Conservation (phyloP, 2,797 vertebrate species). For the Oceanodroma leucorhoa region DNA sequence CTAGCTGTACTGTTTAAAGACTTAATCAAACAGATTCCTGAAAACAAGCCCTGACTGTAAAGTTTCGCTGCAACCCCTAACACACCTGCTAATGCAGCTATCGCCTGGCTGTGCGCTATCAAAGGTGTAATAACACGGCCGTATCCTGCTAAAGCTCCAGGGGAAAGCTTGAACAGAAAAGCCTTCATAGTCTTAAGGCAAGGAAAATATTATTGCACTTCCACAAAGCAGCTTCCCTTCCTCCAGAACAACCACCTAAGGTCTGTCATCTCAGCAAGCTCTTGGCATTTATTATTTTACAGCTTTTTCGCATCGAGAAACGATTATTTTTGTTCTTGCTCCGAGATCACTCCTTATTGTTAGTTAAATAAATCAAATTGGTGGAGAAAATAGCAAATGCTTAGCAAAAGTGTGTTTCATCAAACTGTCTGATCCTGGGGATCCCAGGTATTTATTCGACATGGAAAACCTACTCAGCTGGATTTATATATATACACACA, state of each 20-base stretch:
- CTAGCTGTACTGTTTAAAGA: slow-evolving; percentile 23
- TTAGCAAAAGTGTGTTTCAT: slow-evolving; percentile 30
- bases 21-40: slow-evolving; percentile 16
- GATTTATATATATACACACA: background rate
- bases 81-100: slow-evolving; percentile 47
- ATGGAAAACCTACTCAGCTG: background rate
- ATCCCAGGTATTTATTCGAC: background rate
- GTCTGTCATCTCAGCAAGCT: slow-evolving; percentile 33
- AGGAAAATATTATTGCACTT: slow-evolving; percentile 69
- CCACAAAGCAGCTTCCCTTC: slow-evolving; percentile 61
- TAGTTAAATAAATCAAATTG: slow-evolving; percentile 55
- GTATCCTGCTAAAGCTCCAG: slow-evolving; percentile 62
- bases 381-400: slow-evolving; percentile 32
- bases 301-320: background rate
- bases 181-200: slow-evolving; percentile 62
- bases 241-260: slow-evolving; percentile 53
- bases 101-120: background rate
- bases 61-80: background rate
- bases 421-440: slow-evolving; percentile 1
- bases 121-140: slow-evolving; percentile 59
- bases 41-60: slow-evolving; percentile 55
- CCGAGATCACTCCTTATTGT: slow-evolving; percentile 21
- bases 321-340: slow-evolving; percentile 48
- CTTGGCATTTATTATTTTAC: slow-evolving; percentile 63
- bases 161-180: slow-evolving; percentile 65